A percentile compares a stretch with the other conserved stretches of the same genome.
These are phyloP conservation scores for Buteo buteo DNA, from an alignment of 2,113 vertebrate genomes.

Conservation along the genomic window DNA sequence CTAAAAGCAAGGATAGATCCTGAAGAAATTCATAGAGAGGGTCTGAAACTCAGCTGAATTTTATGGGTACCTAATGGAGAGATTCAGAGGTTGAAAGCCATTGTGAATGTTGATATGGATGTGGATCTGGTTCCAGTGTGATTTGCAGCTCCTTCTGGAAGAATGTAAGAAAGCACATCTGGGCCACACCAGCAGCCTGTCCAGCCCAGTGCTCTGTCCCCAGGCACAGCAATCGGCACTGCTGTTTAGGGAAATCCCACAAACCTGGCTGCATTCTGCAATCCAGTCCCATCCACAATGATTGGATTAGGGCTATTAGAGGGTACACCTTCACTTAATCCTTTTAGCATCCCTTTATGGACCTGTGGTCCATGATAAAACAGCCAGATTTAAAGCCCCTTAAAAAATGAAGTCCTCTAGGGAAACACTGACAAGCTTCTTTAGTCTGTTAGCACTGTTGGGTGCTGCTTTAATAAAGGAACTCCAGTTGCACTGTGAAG, in stretches of 20 bases:
- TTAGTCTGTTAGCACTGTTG: background rate
- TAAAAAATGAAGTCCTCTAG: background rate
- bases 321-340: slow-evolving; percentile 2
- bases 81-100: background rate
- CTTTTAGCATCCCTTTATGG: background rate
- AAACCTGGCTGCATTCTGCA: background rate
- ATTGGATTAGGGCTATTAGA: background rate
- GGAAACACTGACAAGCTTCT: background rate
- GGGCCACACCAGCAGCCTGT: background rate
- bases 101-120: background rate
- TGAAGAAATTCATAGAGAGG: background rate
- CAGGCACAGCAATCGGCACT: background rate
- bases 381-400: background rate
- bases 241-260: background rate
- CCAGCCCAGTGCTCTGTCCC: background rate
- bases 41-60: background rate
- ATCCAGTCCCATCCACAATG: background rate
- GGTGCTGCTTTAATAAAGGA: slow-evolving; percentile 6
- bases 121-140: background rate
- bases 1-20: background rate
- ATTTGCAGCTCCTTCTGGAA: background rate
- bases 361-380: background rate
- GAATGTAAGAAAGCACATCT: background rate
- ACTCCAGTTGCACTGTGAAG: background rate
- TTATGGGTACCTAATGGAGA: background rate